Percentiles rank a stretch among this genome's conserved stretches.
Evolutionary conservation across 1,140 invertebrate species (phyloP).

Genomic region (Chrysomallon squamiferum): DNA sequence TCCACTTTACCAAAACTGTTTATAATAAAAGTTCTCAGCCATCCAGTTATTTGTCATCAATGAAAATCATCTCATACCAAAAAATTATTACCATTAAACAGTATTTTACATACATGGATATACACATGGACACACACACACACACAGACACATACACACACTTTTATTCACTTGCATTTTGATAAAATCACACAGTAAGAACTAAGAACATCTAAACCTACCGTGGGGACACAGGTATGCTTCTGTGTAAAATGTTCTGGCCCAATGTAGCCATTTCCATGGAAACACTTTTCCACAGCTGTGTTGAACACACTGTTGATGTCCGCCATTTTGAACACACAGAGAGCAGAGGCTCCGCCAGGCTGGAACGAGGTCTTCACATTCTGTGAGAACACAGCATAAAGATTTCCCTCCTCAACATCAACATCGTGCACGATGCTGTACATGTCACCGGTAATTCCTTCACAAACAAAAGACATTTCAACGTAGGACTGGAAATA

Average conservation of each 20-base stretch:
- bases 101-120: no score
- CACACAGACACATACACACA: no score
- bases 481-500: constrained; percentile 98
- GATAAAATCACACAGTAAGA: no score
- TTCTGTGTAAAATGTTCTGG: constrained; percentile 44
- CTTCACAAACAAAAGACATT: constrained; percentile 93
- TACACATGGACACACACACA: no score
- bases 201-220: no score
- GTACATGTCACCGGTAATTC: constrained; percentile 76
- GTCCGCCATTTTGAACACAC: constrained; percentile 91
- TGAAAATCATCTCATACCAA: no score
- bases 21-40: no score
- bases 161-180: no score
- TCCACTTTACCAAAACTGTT: no score
- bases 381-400: constrained; percentile 89
- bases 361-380: constrained; percentile 34
- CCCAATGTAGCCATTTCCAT: constrained; percentile 59
- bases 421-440: constrained; percentile 95
- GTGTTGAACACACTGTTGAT: constrained; percentile 95
- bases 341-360: constrained; percentile 78
- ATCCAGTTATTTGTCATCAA: no score
- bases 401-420: constrained; percentile 93
- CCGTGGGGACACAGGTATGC: constrained; percentile 31
- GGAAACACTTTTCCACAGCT: constrained; percentile 95
- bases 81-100: no score